phyloP scores from a whole-genome alignment of 2,797 vertebrate genomes.

The Rhinogobio ventralis region DNA sequence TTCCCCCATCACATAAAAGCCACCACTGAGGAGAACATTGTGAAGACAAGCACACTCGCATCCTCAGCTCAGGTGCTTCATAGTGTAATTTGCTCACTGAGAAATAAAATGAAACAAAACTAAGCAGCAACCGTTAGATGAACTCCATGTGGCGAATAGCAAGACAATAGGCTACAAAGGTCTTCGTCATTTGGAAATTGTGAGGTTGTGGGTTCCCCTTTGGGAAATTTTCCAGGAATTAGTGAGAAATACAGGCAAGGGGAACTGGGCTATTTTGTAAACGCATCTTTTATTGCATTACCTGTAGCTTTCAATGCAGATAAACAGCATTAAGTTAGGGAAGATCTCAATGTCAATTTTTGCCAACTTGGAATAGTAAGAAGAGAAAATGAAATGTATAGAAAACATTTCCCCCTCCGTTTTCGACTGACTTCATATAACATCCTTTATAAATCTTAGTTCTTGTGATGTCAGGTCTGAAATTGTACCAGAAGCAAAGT shows the following conservation, averaged over 20 bases:
- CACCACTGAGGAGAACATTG: background rate
- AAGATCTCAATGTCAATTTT: background rate
- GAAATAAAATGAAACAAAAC: background rate
- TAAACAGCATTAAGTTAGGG: background rate
- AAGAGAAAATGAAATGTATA: background rate
- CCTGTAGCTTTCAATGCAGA: background rate
- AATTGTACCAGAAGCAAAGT: background rate
- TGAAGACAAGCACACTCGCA: constrained; percentile 20
- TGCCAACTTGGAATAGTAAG: background rate
- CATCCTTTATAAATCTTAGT: background rate
- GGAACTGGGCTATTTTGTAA: constrained; percentile 11
- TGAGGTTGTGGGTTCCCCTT: background rate
- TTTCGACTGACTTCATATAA: background rate
- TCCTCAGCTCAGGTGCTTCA: background rate
- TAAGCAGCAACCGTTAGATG: background rate
- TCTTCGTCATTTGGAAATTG: background rate
- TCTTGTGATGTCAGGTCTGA: background rate
- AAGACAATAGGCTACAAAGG: background rate
- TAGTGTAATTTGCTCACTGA: background rate
- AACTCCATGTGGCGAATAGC: background rate
- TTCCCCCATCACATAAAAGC: constrained; percentile 36
- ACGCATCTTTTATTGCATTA: constrained; percentile 1
- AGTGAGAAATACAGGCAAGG: background rate
- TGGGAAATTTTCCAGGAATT: constrained; percentile 11
- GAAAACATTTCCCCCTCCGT: too few species aligned